Conservation (phyloP, 2,113 vertebrate species). For the Hucho hucho region DNA sequence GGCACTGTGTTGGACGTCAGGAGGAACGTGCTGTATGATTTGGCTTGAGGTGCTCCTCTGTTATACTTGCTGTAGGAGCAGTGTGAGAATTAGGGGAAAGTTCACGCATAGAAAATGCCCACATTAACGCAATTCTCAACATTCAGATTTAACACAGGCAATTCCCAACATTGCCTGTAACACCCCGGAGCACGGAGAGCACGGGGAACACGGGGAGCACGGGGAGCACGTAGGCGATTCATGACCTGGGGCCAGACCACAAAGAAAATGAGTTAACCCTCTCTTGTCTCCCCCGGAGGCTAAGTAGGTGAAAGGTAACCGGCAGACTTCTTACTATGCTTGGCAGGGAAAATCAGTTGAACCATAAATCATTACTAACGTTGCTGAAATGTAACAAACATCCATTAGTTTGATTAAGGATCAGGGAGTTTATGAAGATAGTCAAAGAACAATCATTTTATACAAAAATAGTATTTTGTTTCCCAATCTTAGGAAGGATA, state of each 20-base stretch:
- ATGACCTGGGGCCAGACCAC: conserved; percentile 37
- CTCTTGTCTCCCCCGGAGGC: conserved; percentile 46
- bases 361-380: conserved; percentile 17
- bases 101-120: conserved; percentile 64
- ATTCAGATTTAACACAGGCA: background rate
- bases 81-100: conserved; percentile 81
- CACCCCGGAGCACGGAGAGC: conserved; percentile 26
- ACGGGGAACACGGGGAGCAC: conserved; percentile 15
- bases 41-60: conserved; percentile 28
- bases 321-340: conserved; percentile 16
- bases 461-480: conserved; percentile 24
- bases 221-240: conserved; percentile 27
- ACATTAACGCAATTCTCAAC: conserved; percentile 37
- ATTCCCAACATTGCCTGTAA: conserved; percentile 17
- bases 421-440: background rate
- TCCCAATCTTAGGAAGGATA: background rate
- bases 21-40: conserved; percentile 4
- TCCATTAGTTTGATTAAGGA: conserved; percentile 27
- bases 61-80: conserved; percentile 28
- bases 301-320: conserved; percentile 72
- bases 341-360: conserved; percentile 2
- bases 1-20: conserved; percentile 24
- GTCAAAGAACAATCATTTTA: conserved; percentile 2
- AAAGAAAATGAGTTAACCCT: conserved; percentile 57
- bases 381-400: conserved; percentile 51